A percentile compares a stretch with the other conserved stretches of the same genome.
Conservation (phyloP, 2,113 vertebrate species). For the Apteryx mantelli region DNA sequence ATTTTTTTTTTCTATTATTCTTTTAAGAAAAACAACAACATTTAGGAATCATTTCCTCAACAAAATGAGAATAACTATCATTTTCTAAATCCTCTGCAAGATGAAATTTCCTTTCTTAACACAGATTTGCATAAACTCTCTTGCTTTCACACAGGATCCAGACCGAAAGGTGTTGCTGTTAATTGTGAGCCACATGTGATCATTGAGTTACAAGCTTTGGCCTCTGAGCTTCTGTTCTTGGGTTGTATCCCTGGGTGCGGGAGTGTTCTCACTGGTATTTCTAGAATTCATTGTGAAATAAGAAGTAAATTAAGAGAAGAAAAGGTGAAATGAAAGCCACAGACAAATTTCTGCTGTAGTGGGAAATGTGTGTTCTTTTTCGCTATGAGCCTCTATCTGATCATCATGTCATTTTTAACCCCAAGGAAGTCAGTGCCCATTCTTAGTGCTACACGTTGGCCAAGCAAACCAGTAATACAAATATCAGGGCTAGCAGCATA, state of each 20-base stretch:
- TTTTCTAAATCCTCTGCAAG: background rate
- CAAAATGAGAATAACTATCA: background rate
- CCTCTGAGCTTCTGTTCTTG: background rate
- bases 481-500: background rate
- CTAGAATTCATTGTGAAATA: background rate
- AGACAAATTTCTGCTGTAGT: background rate
- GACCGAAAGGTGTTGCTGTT: background rate
- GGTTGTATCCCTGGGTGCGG: background rate
- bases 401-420: background rate
- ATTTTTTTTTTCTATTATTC: background rate
- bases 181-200: background rate
- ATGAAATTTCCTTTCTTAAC: background rate
- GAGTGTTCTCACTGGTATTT: background rate
- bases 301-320: background rate
- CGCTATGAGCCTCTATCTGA: background rate
- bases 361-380: background rate
- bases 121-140: background rate
- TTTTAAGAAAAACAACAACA: background rate
- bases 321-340: background rate
- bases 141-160: background rate
- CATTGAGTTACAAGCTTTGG: background rate
- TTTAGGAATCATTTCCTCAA: background rate
- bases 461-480: background rate
- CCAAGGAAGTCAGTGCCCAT: background rate
- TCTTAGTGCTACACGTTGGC: background rate